Conservation (phyloP, 1,140 invertebrate species). For the Tetragnatha versicolor region DNA sequence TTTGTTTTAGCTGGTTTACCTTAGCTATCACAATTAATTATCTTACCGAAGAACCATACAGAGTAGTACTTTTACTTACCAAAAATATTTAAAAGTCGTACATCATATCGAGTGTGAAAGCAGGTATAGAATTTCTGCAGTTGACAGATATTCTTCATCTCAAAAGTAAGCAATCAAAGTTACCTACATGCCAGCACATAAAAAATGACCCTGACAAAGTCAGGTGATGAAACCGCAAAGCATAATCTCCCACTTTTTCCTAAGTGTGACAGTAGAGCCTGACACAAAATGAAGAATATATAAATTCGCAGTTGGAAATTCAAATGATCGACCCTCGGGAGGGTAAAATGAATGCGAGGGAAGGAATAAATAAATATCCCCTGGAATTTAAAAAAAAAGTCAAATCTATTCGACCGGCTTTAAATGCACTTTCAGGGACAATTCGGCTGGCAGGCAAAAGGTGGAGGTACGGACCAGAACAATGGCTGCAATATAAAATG, state of each 20-base stretch:
- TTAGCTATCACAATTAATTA: no score
- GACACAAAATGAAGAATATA: conserved; percentile 36
- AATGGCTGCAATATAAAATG: conserved; percentile 1
- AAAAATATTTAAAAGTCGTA: no score
- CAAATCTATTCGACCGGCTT: conserved; percentile 1
- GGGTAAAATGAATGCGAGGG: conserved; percentile 28
- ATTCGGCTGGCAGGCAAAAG: conserved; percentile 29
- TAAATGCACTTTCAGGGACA: not conserved
- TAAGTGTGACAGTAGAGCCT: not conserved
- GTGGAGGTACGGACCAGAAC: not conserved
- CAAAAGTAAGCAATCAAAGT: no score
- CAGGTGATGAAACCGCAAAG: not conserved
- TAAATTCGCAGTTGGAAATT: conserved; percentile 36
- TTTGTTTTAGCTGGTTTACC: no score
- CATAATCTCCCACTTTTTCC: not conserved
- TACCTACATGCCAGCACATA: no score
- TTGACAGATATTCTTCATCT: no score
- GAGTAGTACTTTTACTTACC: no score
- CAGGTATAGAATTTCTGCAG: no score
- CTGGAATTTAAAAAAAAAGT: not conserved
- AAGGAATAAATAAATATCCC: not conserved
- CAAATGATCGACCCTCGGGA: conserved; percentile 19
- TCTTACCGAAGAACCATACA: no score
- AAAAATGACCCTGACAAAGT: conserved; percentile 2
- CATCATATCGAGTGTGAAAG: no score